These are phyloP conservation scores for Stercorarius parasiticus DNA, from an alignment of 2,113 vertebrate species.

Conservation along the genomic window DNA sequence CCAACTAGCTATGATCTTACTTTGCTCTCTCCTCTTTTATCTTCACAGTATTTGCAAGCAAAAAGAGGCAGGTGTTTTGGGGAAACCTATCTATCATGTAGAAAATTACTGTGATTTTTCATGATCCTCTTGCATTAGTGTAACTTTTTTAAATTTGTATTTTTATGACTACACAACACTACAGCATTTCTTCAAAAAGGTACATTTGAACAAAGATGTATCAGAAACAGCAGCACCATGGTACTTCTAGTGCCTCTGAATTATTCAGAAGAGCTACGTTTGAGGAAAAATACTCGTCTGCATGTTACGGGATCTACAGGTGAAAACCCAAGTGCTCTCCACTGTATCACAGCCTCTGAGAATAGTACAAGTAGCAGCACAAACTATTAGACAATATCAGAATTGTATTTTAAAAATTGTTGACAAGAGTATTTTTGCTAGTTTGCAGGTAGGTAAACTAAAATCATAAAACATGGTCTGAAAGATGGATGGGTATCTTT, in stretches of 20 bases:
- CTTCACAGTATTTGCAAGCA: not conserved
- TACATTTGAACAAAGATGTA: not conserved
- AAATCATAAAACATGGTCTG: not conserved
- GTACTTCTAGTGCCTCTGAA: not conserved
- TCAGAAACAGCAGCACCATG: rapidly evolving
- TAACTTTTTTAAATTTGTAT: not conserved
- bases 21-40: not conserved
- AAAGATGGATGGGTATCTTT: not conserved
- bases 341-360: not conserved
- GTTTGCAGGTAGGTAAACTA: not conserved
- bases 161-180: not conserved
- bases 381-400: not conserved
- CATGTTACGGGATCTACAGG: not conserved
- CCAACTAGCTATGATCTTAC: not conserved
- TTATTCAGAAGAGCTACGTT: not conserved
- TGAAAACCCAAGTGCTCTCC: not conserved
- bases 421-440: not conserved
- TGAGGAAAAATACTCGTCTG: not conserved
- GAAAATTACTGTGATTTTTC: not conserved
- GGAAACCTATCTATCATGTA: not conserved
- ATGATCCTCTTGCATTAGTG: not conserved
- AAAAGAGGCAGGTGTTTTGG: not conserved
- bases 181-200: not conserved
- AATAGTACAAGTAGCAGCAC: not conserved
- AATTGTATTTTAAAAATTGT: not conserved